Base-by-base conservation (phyloP, 2,797 vertebrate species). In the Arnoldichthys spilopterus region DNA sequence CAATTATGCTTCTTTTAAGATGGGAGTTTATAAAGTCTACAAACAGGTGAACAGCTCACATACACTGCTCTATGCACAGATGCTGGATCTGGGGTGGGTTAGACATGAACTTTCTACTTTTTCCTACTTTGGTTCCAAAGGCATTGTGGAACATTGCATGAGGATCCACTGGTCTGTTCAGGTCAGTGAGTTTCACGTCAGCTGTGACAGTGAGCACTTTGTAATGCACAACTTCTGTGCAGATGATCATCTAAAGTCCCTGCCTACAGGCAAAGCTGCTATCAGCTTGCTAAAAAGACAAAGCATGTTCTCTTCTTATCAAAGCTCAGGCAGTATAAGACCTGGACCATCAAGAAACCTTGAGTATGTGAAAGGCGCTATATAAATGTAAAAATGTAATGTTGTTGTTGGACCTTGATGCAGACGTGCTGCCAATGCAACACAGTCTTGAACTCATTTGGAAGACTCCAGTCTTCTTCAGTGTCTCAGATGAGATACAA, bases 311-410 rank as follows among this genome's bases (percentile, higher is more conserved):
- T 85, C 30, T 68, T 74, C 2, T 66, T 79, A 12, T 83, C 76
- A n/a, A 82, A 83, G 32, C 32, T 85, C 59, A 74, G 78, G 7
- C 76, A 81, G 13, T 62, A 83, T 12, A 83, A 85, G 37, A 83
- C 79, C 0, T 20, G 76, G 45, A 64, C 76, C 69, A 28, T 40
- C 72, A 4, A 15, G 9, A 9, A 76, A 85, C 15, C 54, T n/a
- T n/a, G n/a, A n/a, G n/a, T n/a, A n/a, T n/a, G n/a, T n/a, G n/a
- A n/a, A n/a, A n/a, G n/a, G n/a, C n/a, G n/a, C n/a, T n/a, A n/a
- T n/a, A n/a, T n/a, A n/a, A n/a, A n/a, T n/a, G n/a, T n/a, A n/a
- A n/a, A n/a, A n/a, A n/a, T n/a, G n/a, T n/a, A n/a, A n/a, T n/a
- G n/a, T n/a, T n/a, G n/a, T n/a, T n/a, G n/a, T 51, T 85, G 0